A percentile compares a stretch with the other conserved stretches of the same genome.
These are phyloP conservation scores for Muscidifurax raptorellus DNA, from an alignment of 1,140 invertebrate species.

Conservation along the genomic window DNA sequence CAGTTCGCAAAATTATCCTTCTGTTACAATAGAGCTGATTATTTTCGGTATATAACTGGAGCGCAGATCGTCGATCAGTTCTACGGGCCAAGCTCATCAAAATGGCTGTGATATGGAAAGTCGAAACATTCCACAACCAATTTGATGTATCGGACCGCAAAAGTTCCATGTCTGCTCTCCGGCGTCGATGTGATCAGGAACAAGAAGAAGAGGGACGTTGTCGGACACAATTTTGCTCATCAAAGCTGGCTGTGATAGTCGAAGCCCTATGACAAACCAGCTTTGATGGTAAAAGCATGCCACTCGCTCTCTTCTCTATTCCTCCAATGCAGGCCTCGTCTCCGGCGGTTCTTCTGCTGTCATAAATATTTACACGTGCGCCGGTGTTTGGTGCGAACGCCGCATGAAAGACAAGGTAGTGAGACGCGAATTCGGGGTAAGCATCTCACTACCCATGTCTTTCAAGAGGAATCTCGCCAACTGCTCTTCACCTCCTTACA, in stretches of 20 bases:
- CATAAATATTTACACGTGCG: not conserved
- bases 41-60: not conserved
- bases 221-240: conserved; percentile 82
- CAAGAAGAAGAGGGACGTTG: not conserved
- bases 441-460: conserved; percentile 98
- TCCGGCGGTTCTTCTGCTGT: not conserved
- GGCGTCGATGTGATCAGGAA: not conserved
- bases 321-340: not conserved
- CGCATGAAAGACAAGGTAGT: conserved; percentile 96
- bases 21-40: not conserved
- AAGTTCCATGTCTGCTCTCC: conserved; percentile 54
- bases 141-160: conserved; percentile 80
- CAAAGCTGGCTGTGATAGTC: conserved; percentile 91
- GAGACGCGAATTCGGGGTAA: conserved; percentile 80
- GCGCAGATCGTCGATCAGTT: conserved; percentile 65
- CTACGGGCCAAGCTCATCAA: conserved; percentile 82
- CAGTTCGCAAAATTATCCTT: not conserved
- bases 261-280: conserved; percentile 84
- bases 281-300: conserved; percentile 81
- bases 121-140: conserved; percentile 83
- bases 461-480: conserved; percentile 79
- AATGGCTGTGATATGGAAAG: conserved; percentile 86
- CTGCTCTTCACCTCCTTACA: not conserved
- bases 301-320: conserved; percentile 51
- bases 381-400: conserved; percentile 62